Evolutionary conservation across 2,113 vertebrate genomes (phyloP).

Genomic region (Oreocharis arfaki): DNA sequence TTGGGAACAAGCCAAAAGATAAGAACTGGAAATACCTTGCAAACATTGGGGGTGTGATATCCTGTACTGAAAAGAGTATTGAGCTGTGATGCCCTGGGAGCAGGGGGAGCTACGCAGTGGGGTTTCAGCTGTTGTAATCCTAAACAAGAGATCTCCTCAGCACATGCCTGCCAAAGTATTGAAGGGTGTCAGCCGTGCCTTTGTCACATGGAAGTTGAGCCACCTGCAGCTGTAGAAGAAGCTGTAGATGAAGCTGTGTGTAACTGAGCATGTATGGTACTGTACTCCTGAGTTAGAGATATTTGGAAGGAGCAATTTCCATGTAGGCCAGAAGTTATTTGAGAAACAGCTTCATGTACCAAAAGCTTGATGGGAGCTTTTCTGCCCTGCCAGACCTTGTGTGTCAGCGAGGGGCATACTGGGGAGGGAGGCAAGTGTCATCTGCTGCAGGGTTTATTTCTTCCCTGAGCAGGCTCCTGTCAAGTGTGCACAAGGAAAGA

Average conservation of each 20-base stretch:
- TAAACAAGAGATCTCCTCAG: neutral
- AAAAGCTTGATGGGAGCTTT: neutral
- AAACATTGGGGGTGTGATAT: neutral
- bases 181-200: neutral
- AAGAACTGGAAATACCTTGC: neutral
- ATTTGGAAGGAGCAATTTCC: neutral
- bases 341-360: neutral
- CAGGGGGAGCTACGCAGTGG: fast-evolving
- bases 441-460: neutral
- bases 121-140: neutral
- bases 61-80: neutral
- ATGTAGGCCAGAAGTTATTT: neutral
- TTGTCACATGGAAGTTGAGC: neutral
- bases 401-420: neutral
- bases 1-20: neutral
- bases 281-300: neutral
- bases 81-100: neutral
- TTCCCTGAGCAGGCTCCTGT: neutral
- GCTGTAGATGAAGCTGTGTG: neutral
- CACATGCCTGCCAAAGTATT: fast-evolving
- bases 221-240: neutral
- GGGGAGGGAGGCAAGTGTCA: neutral
- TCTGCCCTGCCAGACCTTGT: neutral
- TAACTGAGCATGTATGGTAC: fast-evolving
- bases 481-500: neutral